Conservation (phyloP, 2,888 invertebrate species). For the Cyclophora albipunctata region DNA sequence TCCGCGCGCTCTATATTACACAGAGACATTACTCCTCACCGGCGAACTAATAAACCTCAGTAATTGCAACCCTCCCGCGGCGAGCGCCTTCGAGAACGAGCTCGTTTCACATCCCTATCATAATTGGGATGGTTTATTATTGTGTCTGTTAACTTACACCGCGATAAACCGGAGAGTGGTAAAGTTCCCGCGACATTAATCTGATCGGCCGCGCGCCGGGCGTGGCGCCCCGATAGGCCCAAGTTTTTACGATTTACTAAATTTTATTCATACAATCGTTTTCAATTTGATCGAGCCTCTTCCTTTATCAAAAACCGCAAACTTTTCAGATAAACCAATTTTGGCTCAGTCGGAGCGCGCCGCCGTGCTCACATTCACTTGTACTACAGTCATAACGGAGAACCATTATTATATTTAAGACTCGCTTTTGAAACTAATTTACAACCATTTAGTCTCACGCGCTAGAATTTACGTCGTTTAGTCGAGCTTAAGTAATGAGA, state of each 20-base stretch:
- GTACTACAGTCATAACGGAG: too few relatives aligned
- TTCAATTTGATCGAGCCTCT: conserved; percentile 60
- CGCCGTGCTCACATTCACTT: conserved; percentile 3
- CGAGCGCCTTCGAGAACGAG: conserved; percentile 9
- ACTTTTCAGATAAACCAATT: conserved; percentile 54
- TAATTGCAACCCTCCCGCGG: conserved; percentile 2
- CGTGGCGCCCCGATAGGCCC: conserved; percentile 14
- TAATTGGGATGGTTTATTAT: conserved; percentile 17
- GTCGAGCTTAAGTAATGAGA: too few relatives aligned
- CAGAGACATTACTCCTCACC: conserved; percentile 3
- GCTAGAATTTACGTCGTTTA: too few relatives aligned
- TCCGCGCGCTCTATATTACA: too few relatives aligned
- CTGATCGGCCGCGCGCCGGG: conserved; percentile 12
- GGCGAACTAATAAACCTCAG: conserved; percentile 5
- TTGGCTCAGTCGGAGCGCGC: conserved; percentile 35
- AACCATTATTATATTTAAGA: too few relatives aligned
- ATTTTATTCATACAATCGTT: conserved; percentile 62
- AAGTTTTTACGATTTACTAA: conserved; percentile 57
- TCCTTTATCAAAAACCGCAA: conserved; percentile 36
- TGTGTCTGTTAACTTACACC: conserved; percentile 19
- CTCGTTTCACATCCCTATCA: conserved; percentile 16
- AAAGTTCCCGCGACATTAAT: conserved; percentile 20
- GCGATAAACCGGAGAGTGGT: conserved; percentile 16
- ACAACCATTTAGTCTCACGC: too few relatives aligned
- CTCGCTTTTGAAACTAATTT: too few relatives aligned